Evolutionary conservation across 1,140 invertebrate genomes (phyloP).

Genomic region (Drosophila oshimai): DNA sequence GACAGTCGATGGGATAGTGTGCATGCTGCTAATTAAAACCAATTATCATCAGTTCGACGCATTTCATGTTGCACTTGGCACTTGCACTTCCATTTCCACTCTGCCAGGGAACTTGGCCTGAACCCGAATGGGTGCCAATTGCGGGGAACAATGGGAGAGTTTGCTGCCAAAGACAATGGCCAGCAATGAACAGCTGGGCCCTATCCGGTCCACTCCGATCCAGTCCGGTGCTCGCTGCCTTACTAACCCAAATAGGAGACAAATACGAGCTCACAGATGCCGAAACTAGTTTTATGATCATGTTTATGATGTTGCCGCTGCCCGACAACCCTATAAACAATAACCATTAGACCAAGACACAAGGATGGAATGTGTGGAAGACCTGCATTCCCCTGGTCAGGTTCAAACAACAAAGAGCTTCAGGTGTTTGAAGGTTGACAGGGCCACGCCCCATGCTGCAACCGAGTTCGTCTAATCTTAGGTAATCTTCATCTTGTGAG

Average conservation of each 20-base stretch:
- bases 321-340: slow-evolving; percentile 58
- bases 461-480: slow-evolving; percentile 24
- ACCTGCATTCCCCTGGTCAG: slow-evolving; percentile 22
- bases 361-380: slow-evolving; percentile 16
- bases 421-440: slow-evolving; percentile 46
- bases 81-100: slow-evolving; percentile 38
- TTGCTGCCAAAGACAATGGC: slow-evolving; percentile 38
- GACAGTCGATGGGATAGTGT: neutral
- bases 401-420: slow-evolving; percentile 30
- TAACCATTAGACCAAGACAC: slow-evolving; percentile 39
- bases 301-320: slow-evolving; percentile 41
- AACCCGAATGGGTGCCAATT: slow-evolving; percentile 55
- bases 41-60: slow-evolving; percentile 51
- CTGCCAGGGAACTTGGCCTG: slow-evolving; percentile 6
- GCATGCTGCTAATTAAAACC: slow-evolving; percentile 53
- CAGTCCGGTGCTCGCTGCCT: slow-evolving; percentile 36
- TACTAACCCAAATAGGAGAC: slow-evolving; percentile 69
- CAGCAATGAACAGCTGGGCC: slow-evolving; percentile 16
- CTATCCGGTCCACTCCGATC: slow-evolving; percentile 23
- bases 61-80: slow-evolving; percentile 62
- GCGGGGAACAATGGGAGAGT: slow-evolving; percentile 51
- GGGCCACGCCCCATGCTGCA: slow-evolving; percentile 21
- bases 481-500: slow-evolving; percentile 36
- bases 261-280: slow-evolving; percentile 51
- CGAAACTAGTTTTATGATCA: slow-evolving; percentile 68